Base-by-base conservation (phyloP, 1,140 invertebrate genomes). In the Thaumatotibia leucotreta region DNA sequence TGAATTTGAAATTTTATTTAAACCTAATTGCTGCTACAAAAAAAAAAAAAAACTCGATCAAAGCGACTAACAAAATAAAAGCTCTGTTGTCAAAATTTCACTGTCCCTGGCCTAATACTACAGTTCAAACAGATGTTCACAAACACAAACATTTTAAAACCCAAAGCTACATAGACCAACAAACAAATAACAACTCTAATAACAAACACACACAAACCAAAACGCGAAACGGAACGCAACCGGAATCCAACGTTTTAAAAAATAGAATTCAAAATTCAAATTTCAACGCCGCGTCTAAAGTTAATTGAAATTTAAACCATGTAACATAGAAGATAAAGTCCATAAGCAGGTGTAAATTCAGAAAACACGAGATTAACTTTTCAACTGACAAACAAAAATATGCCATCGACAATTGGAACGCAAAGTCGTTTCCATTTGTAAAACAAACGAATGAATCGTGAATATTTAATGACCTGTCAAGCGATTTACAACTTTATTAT, bases 321-420 rank as follows among this genome's bases (percentile, higher is more conserved):
- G 39, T 45, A 20, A 1, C 5, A 45, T 0, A 20, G 39, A 9
- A 45, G 20, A 45, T 45, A 45, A 45, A 0, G 39, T 45, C 1
- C 14, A 17, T 45, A 45, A 45, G 17, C 17, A 20, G 14, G 39
- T 20, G 5, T 45, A 0, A 45, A 4, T 20, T 9, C 4, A 11
- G 17, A 4, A 6, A 45, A 45, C 39, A 45, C 20, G 23, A 58
- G 52, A 58, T 58, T 58, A 58, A 58, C 52, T 58, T 58, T 58
- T 27, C 52, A 58, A 29, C 24, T 58, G 52, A 58, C 52, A 58
- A 58, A 58, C 52, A 58, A 58, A 45, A 58, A 58, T 58, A 58
- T 58, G 52, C 24, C 24, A 58, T 58, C 24, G 52, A 58, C 52
- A 58, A 58, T 58, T 14, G 10, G 52, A 14, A 58, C 24, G 52